phyloP scores from a whole-genome alignment of 2,888 invertebrate species.

The Tryphoninae sp. region DNA sequence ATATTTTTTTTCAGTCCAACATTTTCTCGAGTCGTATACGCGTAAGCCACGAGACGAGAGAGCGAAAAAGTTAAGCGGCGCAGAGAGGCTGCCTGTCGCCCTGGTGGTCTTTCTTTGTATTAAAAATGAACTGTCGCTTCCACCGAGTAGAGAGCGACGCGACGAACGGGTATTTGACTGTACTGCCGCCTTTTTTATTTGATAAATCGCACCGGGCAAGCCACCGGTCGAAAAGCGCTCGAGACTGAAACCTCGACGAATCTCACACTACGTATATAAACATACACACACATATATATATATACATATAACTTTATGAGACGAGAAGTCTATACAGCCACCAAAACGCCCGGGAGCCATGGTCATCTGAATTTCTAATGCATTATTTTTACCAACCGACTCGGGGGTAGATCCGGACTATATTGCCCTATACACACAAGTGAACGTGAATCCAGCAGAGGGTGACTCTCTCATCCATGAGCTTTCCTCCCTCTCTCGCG shows the following conservation, averaged over 20 bases:
- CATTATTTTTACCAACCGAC: conserved; percentile 73
- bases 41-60: conserved; percentile 19
- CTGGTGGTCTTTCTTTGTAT: conserved; percentile 76
- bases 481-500: conserved; percentile 22
- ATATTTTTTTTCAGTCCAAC: conserved; percentile 2
- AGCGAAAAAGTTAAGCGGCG: conserved; percentile 29
- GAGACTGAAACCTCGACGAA: conserved; percentile 37
- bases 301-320: conserved; percentile 16
- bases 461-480: conserved; percentile 56
- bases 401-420: conserved; percentile 40
- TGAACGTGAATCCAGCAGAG: conserved; percentile 47
- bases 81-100: conserved; percentile 16
- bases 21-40: neutral
- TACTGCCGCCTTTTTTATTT: conserved; percentile 77
- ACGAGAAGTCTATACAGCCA: conserved; percentile 29
- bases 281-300: neutral
- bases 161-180: conserved; percentile 79
- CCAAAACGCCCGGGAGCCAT: conserved; percentile 62
- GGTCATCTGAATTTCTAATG: conserved; percentile 82
- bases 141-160: conserved; percentile 77
- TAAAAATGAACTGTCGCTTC: conserved; percentile 82
- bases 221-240: conserved; percentile 41
- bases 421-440: neutral
- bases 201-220: conserved; percentile 76
- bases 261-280: conserved; percentile 26